A percentile compares a stretch with the other conserved stretches of the same genome.
Conservation (phyloP, 92 coral and sea anemone genomes). For the Chrysogorgia sp. region DNA sequence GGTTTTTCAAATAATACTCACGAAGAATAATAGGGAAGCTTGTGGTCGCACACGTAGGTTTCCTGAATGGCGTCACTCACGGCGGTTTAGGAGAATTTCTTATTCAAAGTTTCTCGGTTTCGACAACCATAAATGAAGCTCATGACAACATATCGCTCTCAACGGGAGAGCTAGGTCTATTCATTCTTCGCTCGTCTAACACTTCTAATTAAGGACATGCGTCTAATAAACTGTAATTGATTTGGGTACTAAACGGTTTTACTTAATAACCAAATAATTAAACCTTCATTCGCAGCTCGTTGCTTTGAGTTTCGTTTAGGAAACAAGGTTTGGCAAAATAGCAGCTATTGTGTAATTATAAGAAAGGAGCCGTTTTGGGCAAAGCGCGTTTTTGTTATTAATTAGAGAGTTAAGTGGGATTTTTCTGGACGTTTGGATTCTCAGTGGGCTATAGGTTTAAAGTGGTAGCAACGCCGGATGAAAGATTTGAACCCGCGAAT, state of each 20-base stretch:
- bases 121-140: slow-evolving; percentile 6
- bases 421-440: neutral
- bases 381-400: neutral
- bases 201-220: slow-evolving; percentile 85
- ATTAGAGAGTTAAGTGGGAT: neutral
- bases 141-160: slow-evolving; percentile 26
- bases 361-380: neutral
- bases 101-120: too few species aligned
- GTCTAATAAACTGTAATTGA: slow-evolving; percentile 97
- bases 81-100: too few species aligned
- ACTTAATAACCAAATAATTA: slow-evolving; percentile 47
- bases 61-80: neutral
- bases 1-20: neutral
- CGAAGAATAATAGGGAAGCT: too few species aligned
- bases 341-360: neutral
- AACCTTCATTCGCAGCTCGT: slow-evolving; percentile 33
- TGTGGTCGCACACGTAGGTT: too few species aligned
- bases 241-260: slow-evolving; percentile 86
- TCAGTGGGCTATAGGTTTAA: neutral
- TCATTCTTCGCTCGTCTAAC: slow-evolving; percentile 30
- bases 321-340: neutral
- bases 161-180: slow-evolving; percentile 14
- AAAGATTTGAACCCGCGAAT: slow-evolving; percentile 18
- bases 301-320: slow-evolving; percentile 29
- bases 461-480: slow-evolving; percentile 4